Evolutionary conservation across 2,888 invertebrate species (phyloP), one percentile per base, ranked within the genome.

Genomic region (Gymnosoma rotundatum): DNA sequence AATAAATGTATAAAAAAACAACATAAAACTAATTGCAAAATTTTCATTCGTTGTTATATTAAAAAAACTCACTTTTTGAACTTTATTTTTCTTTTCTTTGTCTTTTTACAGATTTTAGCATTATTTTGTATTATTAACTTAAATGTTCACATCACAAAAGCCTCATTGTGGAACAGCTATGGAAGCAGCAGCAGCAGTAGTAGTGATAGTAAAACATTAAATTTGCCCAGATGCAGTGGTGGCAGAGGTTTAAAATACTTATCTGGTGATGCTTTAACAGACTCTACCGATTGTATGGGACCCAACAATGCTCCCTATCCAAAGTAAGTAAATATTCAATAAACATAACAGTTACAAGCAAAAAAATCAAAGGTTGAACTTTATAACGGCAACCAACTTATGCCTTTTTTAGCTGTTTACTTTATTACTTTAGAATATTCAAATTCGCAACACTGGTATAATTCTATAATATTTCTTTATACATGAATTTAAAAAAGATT

Each of bases 251-350:
- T 97, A 79, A 97, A 97, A 92, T 97, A 97, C 91, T 93, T 97
- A 21, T 97, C 97, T 94, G 98, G 98, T 20, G 97, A 98, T 92
- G 97, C 97, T 9, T 93, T 98, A 64, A 94, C 94, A 87, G 96
- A 96, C 91, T 94, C 95, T 9, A 92, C 93, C 25, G 95, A 96
- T 89, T 97, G 97, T 88, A 92, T 96, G 72, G 97, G 97, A 21
- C 97, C 97, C 8, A 96, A 96, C 89, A 95, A 97, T 87, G 92
- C 94, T 87, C 95, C 96, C 73, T 98, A 97, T 93, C 97, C 97
- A 83, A 95, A 95, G 97, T 97, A 93, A 70, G 45, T 45, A 21
- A 56, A 8, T 12, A 25, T 16, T 25, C 1, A 10, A 42, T 42
- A 12, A 42, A 42, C 7, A 12, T 42, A 32, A 42, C 10, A 42